Conservation (phyloP, 2,113 vertebrate genomes). For the Hemiprocne comata region DNA sequence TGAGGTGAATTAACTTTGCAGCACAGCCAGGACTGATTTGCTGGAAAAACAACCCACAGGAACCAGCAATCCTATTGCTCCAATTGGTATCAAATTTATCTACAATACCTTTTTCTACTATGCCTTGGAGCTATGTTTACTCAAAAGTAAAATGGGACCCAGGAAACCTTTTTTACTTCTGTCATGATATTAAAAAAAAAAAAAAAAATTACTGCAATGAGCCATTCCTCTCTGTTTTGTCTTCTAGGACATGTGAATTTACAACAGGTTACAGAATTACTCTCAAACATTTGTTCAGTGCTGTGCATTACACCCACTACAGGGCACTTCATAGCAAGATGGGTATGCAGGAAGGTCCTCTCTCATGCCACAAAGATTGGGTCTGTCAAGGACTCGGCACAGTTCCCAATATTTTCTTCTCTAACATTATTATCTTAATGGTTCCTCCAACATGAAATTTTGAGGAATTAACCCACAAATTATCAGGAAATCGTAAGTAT, state of each 20-base stretch:
- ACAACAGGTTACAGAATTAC: background rate
- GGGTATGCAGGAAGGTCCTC: background rate
- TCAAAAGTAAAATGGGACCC: background rate
- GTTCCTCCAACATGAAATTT: background rate
- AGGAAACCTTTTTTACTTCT: background rate
- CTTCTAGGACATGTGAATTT: background rate
- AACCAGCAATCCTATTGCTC: background rate
- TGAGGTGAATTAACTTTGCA: background rate
- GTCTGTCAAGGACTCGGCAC: background rate
- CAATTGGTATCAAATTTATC: background rate
- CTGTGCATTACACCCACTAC: background rate
- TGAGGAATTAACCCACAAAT: background rate
- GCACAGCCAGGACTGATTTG: background rate
- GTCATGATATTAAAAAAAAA: too few species aligned
- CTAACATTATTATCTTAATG: background rate
- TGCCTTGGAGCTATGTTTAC: background rate
- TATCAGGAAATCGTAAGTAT: background rate
- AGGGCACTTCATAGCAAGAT: background rate
- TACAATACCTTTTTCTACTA: background rate
- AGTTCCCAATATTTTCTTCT: background rate
- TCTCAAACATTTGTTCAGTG: background rate
- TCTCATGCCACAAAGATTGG: background rate
- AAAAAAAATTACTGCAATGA: background rate
- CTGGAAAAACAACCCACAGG: background rate
- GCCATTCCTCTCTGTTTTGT: background rate